Conservation (phyloP, 2,888 invertebrate species). For the Acholoe squamosa region DNA sequence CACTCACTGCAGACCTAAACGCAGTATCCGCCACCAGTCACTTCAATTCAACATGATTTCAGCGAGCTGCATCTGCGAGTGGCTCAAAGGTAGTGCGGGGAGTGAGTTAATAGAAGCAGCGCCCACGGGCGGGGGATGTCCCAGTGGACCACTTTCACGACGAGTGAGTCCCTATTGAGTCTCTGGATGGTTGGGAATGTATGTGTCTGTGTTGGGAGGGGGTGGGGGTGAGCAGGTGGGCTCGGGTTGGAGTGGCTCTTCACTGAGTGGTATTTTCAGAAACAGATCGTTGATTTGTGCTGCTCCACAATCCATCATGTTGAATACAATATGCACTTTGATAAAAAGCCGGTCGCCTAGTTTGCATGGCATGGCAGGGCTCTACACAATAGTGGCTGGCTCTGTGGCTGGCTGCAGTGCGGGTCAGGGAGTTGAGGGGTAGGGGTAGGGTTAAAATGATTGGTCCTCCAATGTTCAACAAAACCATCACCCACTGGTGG, state of each 20-base stretch:
- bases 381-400: no score
- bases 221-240: no score
- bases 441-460: no score
- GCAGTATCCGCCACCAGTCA: background rate
- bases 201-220: no score
- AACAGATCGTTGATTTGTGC: slow-evolving; percentile 3
- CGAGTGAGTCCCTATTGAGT: slow-evolving; percentile 19
- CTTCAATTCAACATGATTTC: no score
- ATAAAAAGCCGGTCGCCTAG: background rate
- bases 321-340: background rate
- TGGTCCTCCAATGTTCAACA: no score
- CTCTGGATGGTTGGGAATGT: no score
- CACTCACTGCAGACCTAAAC: background rate
- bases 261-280: slow-evolving; percentile 8
- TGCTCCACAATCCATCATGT: background rate
- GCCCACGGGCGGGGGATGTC: no score
- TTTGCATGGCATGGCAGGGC: no score
- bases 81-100: background rate
- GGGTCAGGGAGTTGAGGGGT: no score
- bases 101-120: background rate
- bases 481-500: no score
- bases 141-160: slow-evolving; percentile 13
- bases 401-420: no score
- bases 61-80: background rate
- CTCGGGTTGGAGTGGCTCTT: background rate